Conservation (phyloP, 2,888 invertebrate genomes). For the Harpalus rufipes region DNA sequence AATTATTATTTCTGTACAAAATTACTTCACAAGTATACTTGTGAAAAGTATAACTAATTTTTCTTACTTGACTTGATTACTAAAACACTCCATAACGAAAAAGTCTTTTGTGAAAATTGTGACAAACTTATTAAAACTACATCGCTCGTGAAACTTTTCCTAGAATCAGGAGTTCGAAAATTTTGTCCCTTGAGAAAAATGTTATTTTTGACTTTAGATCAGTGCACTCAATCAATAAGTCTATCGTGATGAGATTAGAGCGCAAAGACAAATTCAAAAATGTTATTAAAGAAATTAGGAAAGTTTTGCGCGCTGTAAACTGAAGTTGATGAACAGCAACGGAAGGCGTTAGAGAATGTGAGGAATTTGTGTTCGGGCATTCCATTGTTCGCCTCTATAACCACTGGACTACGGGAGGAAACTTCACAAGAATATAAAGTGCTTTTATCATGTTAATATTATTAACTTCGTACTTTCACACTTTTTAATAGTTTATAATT, state of each 20-base stretch:
- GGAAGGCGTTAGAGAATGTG: constrained; percentile 20
- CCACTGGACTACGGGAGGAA: constrained; percentile 14
- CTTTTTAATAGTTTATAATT: constrained; percentile 31
- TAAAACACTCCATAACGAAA: too few relatives aligned
- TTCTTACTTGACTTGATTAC: too few relatives aligned
- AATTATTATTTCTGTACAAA: too few relatives aligned
- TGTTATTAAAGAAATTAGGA: constrained; percentile 48
- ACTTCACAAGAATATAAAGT: constrained; percentile 40
- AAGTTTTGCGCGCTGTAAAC: constrained; percentile 9
- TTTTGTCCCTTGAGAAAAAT: background rate
- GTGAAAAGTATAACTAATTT: too few relatives aligned
- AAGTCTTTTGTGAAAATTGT: background rate
- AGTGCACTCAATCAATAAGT: constrained; percentile 22
- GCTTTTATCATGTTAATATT: constrained; percentile 16
- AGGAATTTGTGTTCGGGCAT: constrained; percentile 40
- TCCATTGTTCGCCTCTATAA: constrained; percentile 21
- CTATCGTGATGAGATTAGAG: background rate
- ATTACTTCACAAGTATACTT: too few relatives aligned
- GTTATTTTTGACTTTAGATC: background rate
- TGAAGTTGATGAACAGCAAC: constrained; percentile 36
- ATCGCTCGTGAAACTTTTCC: background rate
- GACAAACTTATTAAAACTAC: background rate
- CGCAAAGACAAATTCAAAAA: constrained; percentile 41
- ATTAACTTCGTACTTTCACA: constrained; percentile 9
- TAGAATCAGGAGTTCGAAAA: background rate